phyloP scores from a whole-genome alignment of 2,113 vertebrate genomes.

The Sinocyclocheilus maitianheensis region DNA sequence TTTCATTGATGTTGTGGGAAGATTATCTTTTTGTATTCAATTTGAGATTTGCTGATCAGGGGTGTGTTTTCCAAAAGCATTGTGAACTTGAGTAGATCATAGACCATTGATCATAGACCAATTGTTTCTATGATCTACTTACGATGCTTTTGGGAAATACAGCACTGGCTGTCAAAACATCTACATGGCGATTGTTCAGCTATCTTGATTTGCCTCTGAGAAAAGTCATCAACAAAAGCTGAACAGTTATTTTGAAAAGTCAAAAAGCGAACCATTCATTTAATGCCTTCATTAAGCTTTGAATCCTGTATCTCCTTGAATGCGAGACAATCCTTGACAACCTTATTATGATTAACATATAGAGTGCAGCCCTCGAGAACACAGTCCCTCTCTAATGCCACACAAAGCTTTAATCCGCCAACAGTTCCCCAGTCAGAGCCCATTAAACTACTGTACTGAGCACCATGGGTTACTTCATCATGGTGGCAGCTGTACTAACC shows the following conservation, averaged over 20 bases:
- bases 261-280: slow-evolving; percentile 10
- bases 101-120: background rate
- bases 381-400: slow-evolving; percentile 47
- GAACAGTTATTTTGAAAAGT: background rate
- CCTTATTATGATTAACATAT: slow-evolving; percentile 52
- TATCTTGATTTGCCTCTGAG: background rate
- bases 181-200: background rate
- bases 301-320: slow-evolving; percentile 21
- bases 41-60: background rate
- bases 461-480: slow-evolving; percentile 47
- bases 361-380: slow-evolving; percentile 40
- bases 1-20: background rate
- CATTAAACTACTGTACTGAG: slow-evolving; percentile 49
- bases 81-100: background rate
- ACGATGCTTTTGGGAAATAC: background rate
- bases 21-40: background rate
- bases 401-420: slow-evolving; percentile 53
- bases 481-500: slow-evolving; percentile 59
- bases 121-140: background rate
- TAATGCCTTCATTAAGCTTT: slow-evolving; percentile 21
- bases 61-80: background rate
- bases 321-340: slow-evolving; percentile 24
- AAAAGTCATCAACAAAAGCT: background rate
- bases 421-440: slow-evolving; percentile 47
- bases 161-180: background rate